A percentile compares a stretch with the other conserved stretches of the same genome.
Evolutionary conservation across 2,797 vertebrate genomes (phyloP).

Genomic region (Rhabdomys pumilio): DNA sequence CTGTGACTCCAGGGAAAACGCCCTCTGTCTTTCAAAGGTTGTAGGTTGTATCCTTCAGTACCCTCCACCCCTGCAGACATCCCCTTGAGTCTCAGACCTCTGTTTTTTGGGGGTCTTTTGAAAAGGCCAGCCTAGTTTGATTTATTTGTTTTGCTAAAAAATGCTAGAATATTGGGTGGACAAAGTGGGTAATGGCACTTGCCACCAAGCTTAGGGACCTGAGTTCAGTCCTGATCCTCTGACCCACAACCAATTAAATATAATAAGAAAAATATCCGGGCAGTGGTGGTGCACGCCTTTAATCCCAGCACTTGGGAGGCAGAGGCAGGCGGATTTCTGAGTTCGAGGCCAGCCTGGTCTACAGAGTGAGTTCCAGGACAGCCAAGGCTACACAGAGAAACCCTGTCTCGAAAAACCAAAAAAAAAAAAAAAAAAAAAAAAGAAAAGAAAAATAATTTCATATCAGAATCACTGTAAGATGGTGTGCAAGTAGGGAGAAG

Average conservation of each 20-base stretch:
- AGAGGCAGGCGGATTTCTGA: too few species aligned
- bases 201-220: neutral
- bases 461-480: neutral
- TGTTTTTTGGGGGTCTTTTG: neutral
- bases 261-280: neutral
- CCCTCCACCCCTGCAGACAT: neutral
- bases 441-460: neutral
- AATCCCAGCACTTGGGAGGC: too few species aligned
- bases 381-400: too few species aligned
- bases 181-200: neutral
- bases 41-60: rapidly evolving
- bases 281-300: too few species aligned
- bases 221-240: neutral
- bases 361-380: too few species aligned
- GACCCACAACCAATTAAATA: neutral
- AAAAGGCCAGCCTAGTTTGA: neutral
- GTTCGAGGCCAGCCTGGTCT: too few species aligned
- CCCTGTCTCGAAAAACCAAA: too few species aligned
- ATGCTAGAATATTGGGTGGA: neutral
- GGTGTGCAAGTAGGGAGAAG: neutral
- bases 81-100: neutral
- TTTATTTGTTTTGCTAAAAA: slow-evolving; percentile 19
- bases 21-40: neutral
- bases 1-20: neutral
- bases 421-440: too few species aligned